Conservation (phyloP, 2,888 invertebrate genomes). For the Ochropacha duplaris region DNA sequence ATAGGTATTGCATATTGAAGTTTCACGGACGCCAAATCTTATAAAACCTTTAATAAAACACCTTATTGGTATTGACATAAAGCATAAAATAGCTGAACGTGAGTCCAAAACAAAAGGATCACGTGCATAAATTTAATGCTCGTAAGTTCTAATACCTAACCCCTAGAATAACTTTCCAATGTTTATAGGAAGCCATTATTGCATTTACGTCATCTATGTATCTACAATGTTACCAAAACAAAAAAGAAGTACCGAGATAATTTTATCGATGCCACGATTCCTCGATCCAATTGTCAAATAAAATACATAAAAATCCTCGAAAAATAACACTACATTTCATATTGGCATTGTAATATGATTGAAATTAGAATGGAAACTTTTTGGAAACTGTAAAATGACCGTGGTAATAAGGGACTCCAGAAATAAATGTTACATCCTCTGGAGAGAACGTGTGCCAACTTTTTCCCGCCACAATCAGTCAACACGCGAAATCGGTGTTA, state of each 20-base stretch:
- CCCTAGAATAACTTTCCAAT: background rate
- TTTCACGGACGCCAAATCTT: no score
- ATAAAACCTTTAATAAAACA: no score
- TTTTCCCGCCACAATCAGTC: constrained; percentile 59
- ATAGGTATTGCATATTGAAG: no score
- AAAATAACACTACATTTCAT: constrained; percentile 8
- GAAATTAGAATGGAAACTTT: constrained; percentile 32
- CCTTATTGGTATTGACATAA: no score
- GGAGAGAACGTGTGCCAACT: constrained; percentile 68
- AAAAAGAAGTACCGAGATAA: background rate
- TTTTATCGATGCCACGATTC: background rate
- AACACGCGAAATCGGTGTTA: constrained; percentile 53
- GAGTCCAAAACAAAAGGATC: no score
- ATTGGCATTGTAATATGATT: constrained; percentile 33
- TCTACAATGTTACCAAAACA: background rate
- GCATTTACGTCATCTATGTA: constrained; percentile 8
- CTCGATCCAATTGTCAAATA: background rate
- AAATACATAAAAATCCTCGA: background rate
- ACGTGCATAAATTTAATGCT: background rate
- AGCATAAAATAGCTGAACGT: no score
- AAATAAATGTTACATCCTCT: constrained; percentile 79
- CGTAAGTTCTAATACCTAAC: background rate
- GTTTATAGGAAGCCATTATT: background rate
- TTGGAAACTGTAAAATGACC: constrained; percentile 44
- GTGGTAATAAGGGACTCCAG: constrained; percentile 68